Base-by-base conservation (phyloP, 1,140 invertebrate species). In the Coenobita brevimanus region DNA sequence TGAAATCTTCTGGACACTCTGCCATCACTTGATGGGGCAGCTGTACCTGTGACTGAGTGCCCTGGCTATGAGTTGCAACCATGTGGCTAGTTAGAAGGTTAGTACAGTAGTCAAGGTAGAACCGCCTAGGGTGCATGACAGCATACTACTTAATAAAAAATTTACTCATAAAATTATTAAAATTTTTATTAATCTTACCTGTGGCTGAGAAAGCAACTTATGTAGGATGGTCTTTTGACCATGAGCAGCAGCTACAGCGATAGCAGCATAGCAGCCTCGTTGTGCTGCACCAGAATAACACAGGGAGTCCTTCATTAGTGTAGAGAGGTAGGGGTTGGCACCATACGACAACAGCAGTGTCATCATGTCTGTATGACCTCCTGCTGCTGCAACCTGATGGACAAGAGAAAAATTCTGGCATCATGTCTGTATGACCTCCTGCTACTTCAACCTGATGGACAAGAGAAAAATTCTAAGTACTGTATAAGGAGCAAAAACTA, bases 181-280 rank as follows among this genome's bases (percentile, higher is more conserved):
- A 81, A 30, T 62, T 36, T 27, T 79, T n/a, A n/a, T n/a, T n/a
- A n/a, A 0, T 0, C 62, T 54, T 82, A 90, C 88, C 78, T 89
- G 93, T 1, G 96, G 96, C 91, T 97, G 96, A 0, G 96, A 95
- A 30, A 97, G 93, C 1, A 97, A 92, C 91, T 96, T 96, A 88
- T 96, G 95, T 8, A 98, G 93, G 83, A 96, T 95, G 0, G 94
- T 93, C 79, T 96, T 93, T 82, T 97, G 96, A 0, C 97, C 97
- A 91, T 98, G 97, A 1, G 96, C 95, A 54, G 97, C 96, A 41
- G 97, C 96, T 2, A 98, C 96, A 0, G 97, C 96, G 91, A 98
- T 96, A 54, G 97, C 96, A 91, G 96, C 96, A 90, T 79, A 92
- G 89, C 89, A 91, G n/a, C 90, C 89, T 71, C 89, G 82, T 36